These are phyloP conservation scores for Diadophis punctatus DNA, from an alignment of 2,113 vertebrate species.

Conservation along the genomic window DNA sequence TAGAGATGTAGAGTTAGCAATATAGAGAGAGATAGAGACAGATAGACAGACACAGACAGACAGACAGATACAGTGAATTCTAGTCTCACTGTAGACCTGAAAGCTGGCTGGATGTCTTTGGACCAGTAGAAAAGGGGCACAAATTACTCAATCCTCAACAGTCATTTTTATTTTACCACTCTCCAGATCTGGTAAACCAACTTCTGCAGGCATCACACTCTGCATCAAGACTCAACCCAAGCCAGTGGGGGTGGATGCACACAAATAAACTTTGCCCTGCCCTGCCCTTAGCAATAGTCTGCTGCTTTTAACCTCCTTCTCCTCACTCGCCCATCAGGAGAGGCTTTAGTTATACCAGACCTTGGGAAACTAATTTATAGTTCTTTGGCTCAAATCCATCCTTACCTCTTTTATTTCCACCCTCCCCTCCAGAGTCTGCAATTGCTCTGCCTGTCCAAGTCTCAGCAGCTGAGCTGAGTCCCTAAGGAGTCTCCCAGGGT, in stretches of 20 bases:
- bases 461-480: neutral
- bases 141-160: neutral
- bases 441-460: neutral
- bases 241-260: neutral
- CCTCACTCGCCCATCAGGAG: neutral
- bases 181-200: no score
- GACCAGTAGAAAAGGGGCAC: neutral
- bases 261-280: neutral
- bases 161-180: neutral
- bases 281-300: neutral
- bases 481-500: neutral
- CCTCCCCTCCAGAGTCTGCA: slow-evolving; percentile 7
- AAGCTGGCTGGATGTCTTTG: neutral
- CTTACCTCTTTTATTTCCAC: neutral
- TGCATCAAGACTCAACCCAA: neutral
- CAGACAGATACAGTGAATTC: neutral
- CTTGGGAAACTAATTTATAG: neutral
- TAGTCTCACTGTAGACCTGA: neutral
- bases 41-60: neutral
- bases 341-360: neutral
- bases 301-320: neutral
- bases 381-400: neutral
- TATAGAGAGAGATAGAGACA: neutral
- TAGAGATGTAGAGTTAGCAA: neutral
- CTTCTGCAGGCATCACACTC: no score